These are phyloP conservation scores for Drosophila micromelanica DNA, from an alignment of 1,140 invertebrate species.

Conservation along the genomic window DNA sequence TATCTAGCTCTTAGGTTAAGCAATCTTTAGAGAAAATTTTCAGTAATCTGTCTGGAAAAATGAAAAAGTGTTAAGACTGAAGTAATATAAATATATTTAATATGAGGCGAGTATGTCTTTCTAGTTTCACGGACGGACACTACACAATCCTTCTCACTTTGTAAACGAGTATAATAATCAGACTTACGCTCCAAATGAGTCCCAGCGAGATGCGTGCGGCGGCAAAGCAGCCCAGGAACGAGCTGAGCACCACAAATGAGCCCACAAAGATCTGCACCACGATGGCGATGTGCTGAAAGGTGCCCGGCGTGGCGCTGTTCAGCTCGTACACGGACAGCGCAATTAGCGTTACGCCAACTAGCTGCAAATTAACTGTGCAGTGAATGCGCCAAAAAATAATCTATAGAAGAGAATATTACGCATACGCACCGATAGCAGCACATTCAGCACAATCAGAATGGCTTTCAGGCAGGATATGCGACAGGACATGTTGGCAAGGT, in stretches of 20 bases:
- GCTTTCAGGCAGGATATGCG: conserved; percentile 66
- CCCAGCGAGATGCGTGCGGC: conserved; percentile 65
- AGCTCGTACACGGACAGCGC: conserved; percentile 75
- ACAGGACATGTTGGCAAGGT: conserved; percentile 55
- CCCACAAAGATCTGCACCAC: conserved; percentile 81
- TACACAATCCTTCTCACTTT: too few relatives aligned
- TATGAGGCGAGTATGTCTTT: too few relatives aligned
- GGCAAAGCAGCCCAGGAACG: conserved; percentile 76
- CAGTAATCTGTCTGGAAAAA: too few relatives aligned
- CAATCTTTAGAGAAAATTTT: too few relatives aligned
- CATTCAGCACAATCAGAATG: conserved; percentile 70
- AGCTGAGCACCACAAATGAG: conserved; percentile 77
- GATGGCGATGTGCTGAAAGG: conserved; percentile 76
- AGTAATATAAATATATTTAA: too few relatives aligned
- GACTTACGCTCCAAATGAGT: conserved; percentile 77
- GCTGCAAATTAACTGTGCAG: conserved; percentile 36
- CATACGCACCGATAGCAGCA: conserved; percentile 78
- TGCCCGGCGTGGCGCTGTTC: conserved; percentile 73
- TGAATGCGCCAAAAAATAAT: background rate
- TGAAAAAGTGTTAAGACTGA: too few relatives aligned
- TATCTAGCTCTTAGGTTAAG: too few relatives aligned
- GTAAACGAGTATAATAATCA: too few relatives aligned
- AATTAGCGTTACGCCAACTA: conserved; percentile 76
- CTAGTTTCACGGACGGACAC: too few relatives aligned
- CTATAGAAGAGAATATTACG: conserved; percentile 35